These are phyloP conservation scores for Choristoneura fumiferana DNA, from an alignment of 1,140 invertebrate genomes.

Conservation along the genomic window DNA sequence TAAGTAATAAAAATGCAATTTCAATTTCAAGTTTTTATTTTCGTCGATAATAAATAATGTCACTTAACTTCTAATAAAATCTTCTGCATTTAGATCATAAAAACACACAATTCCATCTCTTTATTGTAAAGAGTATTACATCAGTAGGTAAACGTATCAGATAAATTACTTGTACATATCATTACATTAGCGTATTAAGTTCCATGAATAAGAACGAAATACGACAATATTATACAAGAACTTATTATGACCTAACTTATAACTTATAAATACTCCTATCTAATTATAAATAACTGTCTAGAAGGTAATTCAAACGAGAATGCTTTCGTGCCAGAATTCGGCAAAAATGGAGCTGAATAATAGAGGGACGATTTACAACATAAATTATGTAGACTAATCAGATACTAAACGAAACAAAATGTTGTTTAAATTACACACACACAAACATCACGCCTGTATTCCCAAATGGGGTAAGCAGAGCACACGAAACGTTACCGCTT, in stretches of 20 bases:
- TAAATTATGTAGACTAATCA: constrained; percentile 15
- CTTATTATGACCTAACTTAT: constrained; percentile 3
- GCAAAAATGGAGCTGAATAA: constrained; percentile 8
- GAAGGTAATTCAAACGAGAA: not conserved
- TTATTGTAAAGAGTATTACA: constrained; percentile 15
- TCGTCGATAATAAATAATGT: constrained; percentile 1
- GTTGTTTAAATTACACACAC: too few relatives aligned
- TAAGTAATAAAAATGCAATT: too few relatives aligned
- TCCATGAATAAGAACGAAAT: constrained; percentile 29
- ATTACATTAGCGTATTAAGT: constrained; percentile 40
- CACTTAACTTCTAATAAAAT: not conserved
- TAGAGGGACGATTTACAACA: not conserved
- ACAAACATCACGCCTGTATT: too few relatives aligned
- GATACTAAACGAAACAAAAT: too few relatives aligned
- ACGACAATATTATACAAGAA: constrained; percentile 34
- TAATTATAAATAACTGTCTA: not conserved
- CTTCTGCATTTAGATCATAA: not conserved
- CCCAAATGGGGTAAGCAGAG: too few relatives aligned
- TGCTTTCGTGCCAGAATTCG: constrained; percentile 9
- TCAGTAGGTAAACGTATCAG: constrained; percentile 15
- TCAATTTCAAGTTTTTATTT: too few relatives aligned
- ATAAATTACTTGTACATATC: constrained; percentile 9
- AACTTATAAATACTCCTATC: too few relatives aligned
- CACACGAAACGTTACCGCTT: too few relatives aligned
- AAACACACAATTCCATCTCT: not conserved